A percentile compares a stretch with the other conserved stretches of the same genome.
Evolutionary conservation across 2,888 invertebrate species (phyloP).

Genomic region (Nomada ruficornis): DNA sequence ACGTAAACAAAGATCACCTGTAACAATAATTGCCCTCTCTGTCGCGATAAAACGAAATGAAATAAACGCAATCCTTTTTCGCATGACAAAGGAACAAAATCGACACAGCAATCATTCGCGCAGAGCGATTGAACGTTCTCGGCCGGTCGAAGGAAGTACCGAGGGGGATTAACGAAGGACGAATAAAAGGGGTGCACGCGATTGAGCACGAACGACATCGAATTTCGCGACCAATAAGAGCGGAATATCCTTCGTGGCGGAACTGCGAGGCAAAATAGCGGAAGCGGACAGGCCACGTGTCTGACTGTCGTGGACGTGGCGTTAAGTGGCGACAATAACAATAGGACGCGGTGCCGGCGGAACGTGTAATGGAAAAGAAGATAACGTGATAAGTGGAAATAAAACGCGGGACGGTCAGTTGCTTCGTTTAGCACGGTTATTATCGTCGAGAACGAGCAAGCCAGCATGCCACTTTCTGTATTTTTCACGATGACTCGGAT

Average conservation of each 20-base stretch:
- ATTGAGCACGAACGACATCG: conserved; percentile 40
- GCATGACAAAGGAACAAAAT: background rate
- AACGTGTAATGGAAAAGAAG: conserved; percentile 61
- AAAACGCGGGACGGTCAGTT: conserved; percentile 57
- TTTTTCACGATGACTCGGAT: background rate
- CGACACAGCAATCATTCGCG: background rate
- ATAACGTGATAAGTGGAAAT: conserved; percentile 67
- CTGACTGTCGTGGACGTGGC: conserved; percentile 42
- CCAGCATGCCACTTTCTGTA: conserved; percentile 11
- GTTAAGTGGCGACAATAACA: conserved; percentile 64
- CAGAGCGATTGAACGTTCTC: background rate
- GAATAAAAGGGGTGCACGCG: conserved; percentile 19
- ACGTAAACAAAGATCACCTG: no score
- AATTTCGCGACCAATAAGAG: conserved; percentile 51
- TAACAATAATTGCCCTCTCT: no score
- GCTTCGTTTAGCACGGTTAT: conserved; percentile 54
- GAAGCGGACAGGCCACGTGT: conserved; percentile 25
- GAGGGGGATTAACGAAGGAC: conserved; percentile 30
- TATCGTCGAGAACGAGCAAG: conserved; percentile 39
- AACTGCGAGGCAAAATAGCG: conserved; percentile 52
- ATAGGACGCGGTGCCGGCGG: conserved; percentile 54
- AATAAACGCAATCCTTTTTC: no score
- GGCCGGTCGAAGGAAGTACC: conserved; percentile 7
- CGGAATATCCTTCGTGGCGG: conserved; percentile 31
- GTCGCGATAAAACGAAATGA: no score